These are phyloP conservation scores for Drosophila rufa DNA, from an alignment of 1,140 invertebrate species.

Conservation along the genomic window DNA sequence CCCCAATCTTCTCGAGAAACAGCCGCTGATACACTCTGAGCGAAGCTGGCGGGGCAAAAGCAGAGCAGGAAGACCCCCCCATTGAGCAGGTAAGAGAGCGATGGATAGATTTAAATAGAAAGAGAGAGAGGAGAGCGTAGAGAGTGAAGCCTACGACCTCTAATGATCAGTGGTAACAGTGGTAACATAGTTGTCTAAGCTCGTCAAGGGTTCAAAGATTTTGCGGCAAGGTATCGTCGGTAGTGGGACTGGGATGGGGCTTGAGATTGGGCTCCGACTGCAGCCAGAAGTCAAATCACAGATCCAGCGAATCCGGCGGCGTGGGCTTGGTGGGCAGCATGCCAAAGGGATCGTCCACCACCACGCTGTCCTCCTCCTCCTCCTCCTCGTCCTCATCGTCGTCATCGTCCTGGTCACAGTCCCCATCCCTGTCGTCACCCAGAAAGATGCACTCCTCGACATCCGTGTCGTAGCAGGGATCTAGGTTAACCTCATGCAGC, in stretches of 20 bases:
- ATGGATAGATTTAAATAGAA: neutral
- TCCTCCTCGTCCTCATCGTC: slow-evolving; percentile 78
- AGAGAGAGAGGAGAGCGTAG: neutral
- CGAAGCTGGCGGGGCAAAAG: slow-evolving; percentile 38
- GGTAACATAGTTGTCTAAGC: slow-evolving; percentile 61
- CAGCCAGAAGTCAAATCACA: slow-evolving; percentile 85
- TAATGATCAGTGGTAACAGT: slow-evolving; percentile 33
- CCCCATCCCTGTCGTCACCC: slow-evolving; percentile 71
- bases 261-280: slow-evolving; percentile 39
- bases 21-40: slow-evolving; percentile 18
- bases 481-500: slow-evolving; percentile 82
- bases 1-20: slow-evolving; percentile 29
- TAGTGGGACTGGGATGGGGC: slow-evolving; percentile 9
- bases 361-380: slow-evolving; percentile 71
- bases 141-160: neutral
- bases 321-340: slow-evolving; percentile 82
- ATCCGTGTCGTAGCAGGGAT: slow-evolving; percentile 85
- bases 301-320: slow-evolving; percentile 84
- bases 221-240: slow-evolving; percentile 34
- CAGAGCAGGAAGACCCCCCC: slow-evolving; percentile 14
- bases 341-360: slow-evolving; percentile 82
- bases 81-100: slow-evolving; percentile 16
- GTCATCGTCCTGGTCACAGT: slow-evolving; percentile 6
- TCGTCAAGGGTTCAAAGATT: slow-evolving; percentile 64
- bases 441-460: slow-evolving; percentile 87